Base-by-base conservation (phyloP, 1,140 invertebrate species). In the Caerostris extrusa region DNA sequence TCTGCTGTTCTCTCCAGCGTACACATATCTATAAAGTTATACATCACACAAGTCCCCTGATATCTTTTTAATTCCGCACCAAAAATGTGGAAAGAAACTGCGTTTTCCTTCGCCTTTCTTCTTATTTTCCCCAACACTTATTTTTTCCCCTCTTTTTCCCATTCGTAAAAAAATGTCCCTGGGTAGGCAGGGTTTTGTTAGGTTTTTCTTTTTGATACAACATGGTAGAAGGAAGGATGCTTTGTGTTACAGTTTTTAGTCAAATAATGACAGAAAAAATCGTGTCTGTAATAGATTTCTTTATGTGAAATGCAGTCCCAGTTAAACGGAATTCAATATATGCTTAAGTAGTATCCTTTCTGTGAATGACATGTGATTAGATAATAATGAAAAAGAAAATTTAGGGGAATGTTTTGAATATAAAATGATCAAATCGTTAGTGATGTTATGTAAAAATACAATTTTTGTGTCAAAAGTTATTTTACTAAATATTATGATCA, bases 21-120 rank as follows among this genome's bases (percentile, higher is more conserved):
- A 50, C 50, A 77, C 71, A 77, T 77, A 77, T 77, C 71, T 77
- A 77, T 77, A 77, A 77, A 77, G 71, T 77, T 77, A 34, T 77
- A 77, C 71, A 77, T 77, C 71, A 53, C 71, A 77, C 34, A 8
- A 77, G 7, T 77, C 56, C 85, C 57, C 12, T 87, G 85, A 87
- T 87, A 87, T 87, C 85, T 87, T 87, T 87, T 87, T 87, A 87
- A 87, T 87, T 87, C 85, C 64, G 58, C 12, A 50, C 5, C 82
- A 83, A 12, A 10, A n/a, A 83, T 34, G 82, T n/a, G 55, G 82
- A 83, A 58, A 58, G 82, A 7, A 56, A 58, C 7, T 77, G 53
- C 6, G 10, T 10, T 34, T 77, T 77, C 50, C n/a, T n/a, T n/a
- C n/a, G n/a, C n/a, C n/a, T n/a, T n/a, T n/a, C n/a, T n/a, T n/a